A percentile compares a stretch with the other conserved stretches of the same genome.
phyloP scores from a whole-genome alignment of 2,888 invertebrate genomes.

The Nemapogon koenigi region DNA sequence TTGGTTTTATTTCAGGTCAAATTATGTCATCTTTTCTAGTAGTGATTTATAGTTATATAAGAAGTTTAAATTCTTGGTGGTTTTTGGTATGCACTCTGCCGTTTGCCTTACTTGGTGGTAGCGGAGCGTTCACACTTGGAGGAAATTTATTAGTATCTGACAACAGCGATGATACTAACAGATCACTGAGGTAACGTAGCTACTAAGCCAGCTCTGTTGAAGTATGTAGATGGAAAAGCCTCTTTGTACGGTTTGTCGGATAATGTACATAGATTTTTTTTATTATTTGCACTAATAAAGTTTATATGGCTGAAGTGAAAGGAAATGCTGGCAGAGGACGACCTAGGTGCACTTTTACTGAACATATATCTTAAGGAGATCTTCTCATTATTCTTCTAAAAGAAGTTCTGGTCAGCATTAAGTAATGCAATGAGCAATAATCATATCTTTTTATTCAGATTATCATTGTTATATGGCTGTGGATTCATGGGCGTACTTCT shows the following conservation, averaged over 20 bases:
- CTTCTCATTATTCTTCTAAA: neutral
- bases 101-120: slow-evolving; percentile 13
- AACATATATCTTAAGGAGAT: neutral
- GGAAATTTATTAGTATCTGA: slow-evolving; percentile 13
- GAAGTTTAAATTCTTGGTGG: slow-evolving; percentile 14
- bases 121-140: slow-evolving; percentile 13
- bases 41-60: slow-evolving; percentile 10
- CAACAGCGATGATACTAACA: slow-evolving; percentile 10
- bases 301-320: too few relatives aligned
- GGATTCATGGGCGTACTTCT: slow-evolving; percentile 12
- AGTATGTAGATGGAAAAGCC: too few relatives aligned
- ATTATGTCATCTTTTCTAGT: slow-evolving; percentile 10
- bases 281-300: too few relatives aligned
- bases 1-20: slow-evolving; percentile 12
- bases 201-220: too few relatives aligned
- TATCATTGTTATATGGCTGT: slow-evolving; percentile 14
- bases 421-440: too few relatives aligned
- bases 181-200: slow-evolving; percentile 13
- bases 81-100: slow-evolving; percentile 14
- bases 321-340: too few relatives aligned
- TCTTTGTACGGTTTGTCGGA: too few relatives aligned
- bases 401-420: too few relatives aligned
- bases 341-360: too few relatives aligned
- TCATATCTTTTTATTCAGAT: slow-evolving; percentile 13
- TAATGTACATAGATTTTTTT: too few relatives aligned